These are phyloP conservation scores for Lamproptera curius DNA, from an alignment of 2,888 invertebrate species.

Conservation along the genomic window DNA sequence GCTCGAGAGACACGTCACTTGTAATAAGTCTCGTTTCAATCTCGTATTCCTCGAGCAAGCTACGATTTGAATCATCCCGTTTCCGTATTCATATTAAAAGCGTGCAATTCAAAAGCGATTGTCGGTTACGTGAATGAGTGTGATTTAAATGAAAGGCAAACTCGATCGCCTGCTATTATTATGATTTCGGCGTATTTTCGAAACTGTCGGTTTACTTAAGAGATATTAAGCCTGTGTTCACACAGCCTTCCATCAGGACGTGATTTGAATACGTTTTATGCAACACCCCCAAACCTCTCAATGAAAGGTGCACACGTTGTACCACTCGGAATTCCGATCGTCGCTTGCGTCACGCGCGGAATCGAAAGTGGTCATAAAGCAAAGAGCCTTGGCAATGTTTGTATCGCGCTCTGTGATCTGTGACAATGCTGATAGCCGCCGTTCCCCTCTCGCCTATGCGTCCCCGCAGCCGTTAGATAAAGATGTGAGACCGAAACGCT, in stretches of 20 bases:
- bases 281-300: conserved; percentile 47
- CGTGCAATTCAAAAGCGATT: conserved; percentile 5
- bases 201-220: too few species aligned
- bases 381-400: conserved; percentile 62
- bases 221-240: too few species aligned
- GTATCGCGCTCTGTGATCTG: conserved; percentile 57
- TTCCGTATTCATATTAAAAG: conserved; percentile 3
- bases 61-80: conserved; percentile 6
- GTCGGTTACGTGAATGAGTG: too few species aligned
- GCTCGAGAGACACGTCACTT: background rate
- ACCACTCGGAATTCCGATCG: conserved; percentile 44
- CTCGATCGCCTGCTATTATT: too few species aligned
- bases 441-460: conserved; percentile 42
- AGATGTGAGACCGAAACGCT: conserved; percentile 58
- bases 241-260: conserved; percentile 37
- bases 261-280: conserved; percentile 52
- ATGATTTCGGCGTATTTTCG: too few species aligned
- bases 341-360: conserved; percentile 59
- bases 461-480: conserved; percentile 54
- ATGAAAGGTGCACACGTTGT: conserved; percentile 36
- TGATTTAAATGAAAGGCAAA: too few species aligned
- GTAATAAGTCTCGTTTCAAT: background rate
- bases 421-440: conserved; percentile 59
- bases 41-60: background rate
- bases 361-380: conserved; percentile 72